phyloP scores from a whole-genome alignment of 2,113 vertebrate genomes.

The Cryptoleucopteryx plumbea region DNA sequence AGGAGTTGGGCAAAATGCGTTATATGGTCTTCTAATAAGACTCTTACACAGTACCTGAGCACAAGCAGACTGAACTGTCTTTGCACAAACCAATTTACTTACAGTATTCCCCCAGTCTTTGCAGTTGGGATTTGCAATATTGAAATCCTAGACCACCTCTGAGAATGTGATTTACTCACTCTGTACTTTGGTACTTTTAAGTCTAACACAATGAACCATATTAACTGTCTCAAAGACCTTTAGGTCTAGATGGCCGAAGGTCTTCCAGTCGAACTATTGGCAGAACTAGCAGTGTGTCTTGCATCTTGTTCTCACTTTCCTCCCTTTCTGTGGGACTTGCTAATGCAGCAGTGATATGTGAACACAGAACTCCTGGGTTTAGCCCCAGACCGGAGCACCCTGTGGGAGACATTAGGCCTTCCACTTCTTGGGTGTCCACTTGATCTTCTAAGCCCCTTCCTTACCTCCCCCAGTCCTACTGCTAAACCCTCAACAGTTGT shows the following conservation, averaged over 20 bases:
- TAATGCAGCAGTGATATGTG: neutral
- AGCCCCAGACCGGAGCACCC: neutral
- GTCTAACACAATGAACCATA: neutral
- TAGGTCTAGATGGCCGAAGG: neutral
- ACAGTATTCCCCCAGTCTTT: neutral
- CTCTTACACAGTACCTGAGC: neutral
- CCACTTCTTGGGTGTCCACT: neutral
- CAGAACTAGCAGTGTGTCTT: neutral
- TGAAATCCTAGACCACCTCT: neutral
- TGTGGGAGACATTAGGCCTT: neutral
- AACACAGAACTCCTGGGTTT: neutral
- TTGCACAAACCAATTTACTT: neutral
- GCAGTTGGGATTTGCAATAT: neutral
- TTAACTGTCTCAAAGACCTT: neutral
- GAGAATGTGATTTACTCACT: neutral
- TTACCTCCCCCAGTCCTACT: neutral
- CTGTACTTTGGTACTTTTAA: neutral
- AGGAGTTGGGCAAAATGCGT: neutral
- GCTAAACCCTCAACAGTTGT: neutral
- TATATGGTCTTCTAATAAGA: neutral
- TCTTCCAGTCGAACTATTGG: neutral
- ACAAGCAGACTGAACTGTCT: neutral
- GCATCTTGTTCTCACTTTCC: rapidly evolving
- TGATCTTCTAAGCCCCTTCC: neutral
- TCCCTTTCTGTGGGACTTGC: neutral